These are phyloP conservation scores for Drosophila kikkawai DNA, from an alignment of 1,140 invertebrate genomes.

Conservation along the genomic window DNA sequence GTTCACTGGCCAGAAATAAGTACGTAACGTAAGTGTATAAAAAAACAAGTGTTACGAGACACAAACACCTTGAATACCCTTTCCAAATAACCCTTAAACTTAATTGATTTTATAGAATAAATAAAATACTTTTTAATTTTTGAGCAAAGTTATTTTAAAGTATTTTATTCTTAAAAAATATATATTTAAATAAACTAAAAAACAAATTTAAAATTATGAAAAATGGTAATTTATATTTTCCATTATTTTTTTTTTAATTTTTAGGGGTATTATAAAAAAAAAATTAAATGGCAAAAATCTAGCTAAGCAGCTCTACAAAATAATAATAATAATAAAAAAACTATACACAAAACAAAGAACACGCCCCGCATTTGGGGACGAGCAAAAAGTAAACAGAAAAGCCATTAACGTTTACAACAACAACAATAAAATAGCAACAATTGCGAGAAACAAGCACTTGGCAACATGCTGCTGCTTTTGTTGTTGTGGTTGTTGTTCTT, in stretches of 20 bases:
- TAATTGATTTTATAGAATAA: neutral
- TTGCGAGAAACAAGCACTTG: conserved; percentile 53
- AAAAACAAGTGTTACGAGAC: neutral
- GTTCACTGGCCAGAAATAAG: conserved; percentile 53
- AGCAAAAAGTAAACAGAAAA: conserved; percentile 73
- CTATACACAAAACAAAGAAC: conserved; percentile 56
- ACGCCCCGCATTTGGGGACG: conserved; percentile 65
- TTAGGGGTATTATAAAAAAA: conserved; percentile 4
- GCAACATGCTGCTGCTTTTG: conserved; percentile 37
- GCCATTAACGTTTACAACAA: conserved; percentile 68
- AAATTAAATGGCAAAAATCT: conserved; percentile 14
- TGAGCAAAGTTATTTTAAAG: neutral
- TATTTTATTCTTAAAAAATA: neutral
- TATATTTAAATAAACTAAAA: neutral
- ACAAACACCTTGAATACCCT: neutral
- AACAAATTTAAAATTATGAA: neutral
- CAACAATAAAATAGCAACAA: conserved; percentile 28
- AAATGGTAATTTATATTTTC: neutral
- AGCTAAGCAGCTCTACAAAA: conserved; percentile 34
- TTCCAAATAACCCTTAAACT: neutral
- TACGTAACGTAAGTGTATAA: conserved; percentile 7
- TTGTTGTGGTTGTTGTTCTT: conserved; percentile 17
- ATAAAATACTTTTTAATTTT: neutral
- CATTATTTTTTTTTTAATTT: neutral
- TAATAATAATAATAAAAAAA: conserved; percentile 13